Conservation (phyloP, 2,888 invertebrate species). For the Trissolcus japonicus region DNA sequence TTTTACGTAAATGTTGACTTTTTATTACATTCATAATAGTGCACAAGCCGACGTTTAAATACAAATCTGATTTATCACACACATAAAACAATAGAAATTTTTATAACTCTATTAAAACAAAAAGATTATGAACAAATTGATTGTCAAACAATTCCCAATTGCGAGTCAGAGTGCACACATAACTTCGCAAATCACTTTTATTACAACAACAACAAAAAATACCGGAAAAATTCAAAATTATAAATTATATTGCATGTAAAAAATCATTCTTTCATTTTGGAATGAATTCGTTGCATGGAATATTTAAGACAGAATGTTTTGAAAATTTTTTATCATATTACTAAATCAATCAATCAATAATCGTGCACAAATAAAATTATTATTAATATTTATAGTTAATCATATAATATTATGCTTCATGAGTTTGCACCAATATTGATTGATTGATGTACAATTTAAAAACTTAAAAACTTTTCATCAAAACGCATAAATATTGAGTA, state of each 20-base stretch:
- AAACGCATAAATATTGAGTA: too few relatives aligned
- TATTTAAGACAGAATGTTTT: not conserved
- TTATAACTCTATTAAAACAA: slow-evolving; percentile 9
- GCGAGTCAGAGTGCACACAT: too few relatives aligned
- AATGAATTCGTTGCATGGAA: not conserved
- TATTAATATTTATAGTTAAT: too few relatives aligned
- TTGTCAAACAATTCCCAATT: slow-evolving; percentile 2
- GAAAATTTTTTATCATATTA: not conserved
- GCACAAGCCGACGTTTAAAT: slow-evolving; percentile 49
- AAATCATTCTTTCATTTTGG: not conserved
- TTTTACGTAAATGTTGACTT: slow-evolving; percentile 5
- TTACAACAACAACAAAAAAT: not conserved
- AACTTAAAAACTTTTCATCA: too few relatives aligned
- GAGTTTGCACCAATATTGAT: too few relatives aligned
- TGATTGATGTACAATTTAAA: too few relatives aligned
- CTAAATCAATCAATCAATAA: too few relatives aligned
- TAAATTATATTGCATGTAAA: not conserved
- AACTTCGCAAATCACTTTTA: too few relatives aligned
- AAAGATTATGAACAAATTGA: slow-evolving; percentile 10
- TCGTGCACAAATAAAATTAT: too few relatives aligned
- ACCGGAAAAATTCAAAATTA: not conserved
- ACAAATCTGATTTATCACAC: slow-evolving; percentile 53
- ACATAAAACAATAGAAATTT: slow-evolving; percentile 39
- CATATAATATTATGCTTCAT: too few relatives aligned
- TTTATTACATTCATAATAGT: slow-evolving; percentile 50